These are phyloP conservation scores for Cheilosia pagana DNA, from an alignment of 2,888 invertebrate species.

Conservation along the genomic window DNA sequence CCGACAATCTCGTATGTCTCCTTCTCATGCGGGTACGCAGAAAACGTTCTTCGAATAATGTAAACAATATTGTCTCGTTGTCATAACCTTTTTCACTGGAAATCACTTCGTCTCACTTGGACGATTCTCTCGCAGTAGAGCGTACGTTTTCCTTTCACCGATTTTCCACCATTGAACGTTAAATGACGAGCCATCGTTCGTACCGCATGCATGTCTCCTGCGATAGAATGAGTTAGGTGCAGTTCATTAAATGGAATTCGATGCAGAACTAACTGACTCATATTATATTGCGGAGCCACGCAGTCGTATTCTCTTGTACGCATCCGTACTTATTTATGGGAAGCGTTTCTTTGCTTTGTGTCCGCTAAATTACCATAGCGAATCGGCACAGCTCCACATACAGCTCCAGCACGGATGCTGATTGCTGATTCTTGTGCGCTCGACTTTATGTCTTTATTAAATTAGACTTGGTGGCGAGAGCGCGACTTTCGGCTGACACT, in stretches of 20 bases:
- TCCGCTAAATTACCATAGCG: slow-evolving; percentile 71
- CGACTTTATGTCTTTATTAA: slow-evolving; percentile 73
- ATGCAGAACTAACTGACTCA: slow-evolving; percentile 64
- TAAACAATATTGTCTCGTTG: slow-evolving; percentile 20
- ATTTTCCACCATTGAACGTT: slow-evolving; percentile 39
- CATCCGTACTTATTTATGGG: slow-evolving; percentile 51
- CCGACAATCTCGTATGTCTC: background rate
- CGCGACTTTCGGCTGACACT: slow-evolving; percentile 51
- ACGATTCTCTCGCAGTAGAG: slow-evolving; percentile 16
- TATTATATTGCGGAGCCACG: slow-evolving; percentile 29
- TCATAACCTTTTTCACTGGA: slow-evolving; percentile 27
- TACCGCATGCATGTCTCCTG: slow-evolving; percentile 35
- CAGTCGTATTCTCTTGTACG: slow-evolving; percentile 36
- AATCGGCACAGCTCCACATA: slow-evolving; percentile 47
- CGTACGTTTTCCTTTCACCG: slow-evolving; percentile 42
- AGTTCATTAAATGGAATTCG: slow-evolving; percentile 46
- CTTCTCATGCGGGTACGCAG: background rate
- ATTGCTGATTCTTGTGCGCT: slow-evolving; percentile 30
- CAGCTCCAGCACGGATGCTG: slow-evolving; percentile 42
- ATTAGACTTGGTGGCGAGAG: slow-evolving; percentile 65
- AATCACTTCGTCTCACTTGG: slow-evolving; percentile 34
- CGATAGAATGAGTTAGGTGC: slow-evolving; percentile 41
- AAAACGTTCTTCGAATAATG: background rate
- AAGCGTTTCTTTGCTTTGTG: slow-evolving; percentile 32
- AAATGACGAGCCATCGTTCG: slow-evolving; percentile 15